Conservation (phyloP, 2,797 vertebrate species). For the Babyrousa celebensis region DNA sequence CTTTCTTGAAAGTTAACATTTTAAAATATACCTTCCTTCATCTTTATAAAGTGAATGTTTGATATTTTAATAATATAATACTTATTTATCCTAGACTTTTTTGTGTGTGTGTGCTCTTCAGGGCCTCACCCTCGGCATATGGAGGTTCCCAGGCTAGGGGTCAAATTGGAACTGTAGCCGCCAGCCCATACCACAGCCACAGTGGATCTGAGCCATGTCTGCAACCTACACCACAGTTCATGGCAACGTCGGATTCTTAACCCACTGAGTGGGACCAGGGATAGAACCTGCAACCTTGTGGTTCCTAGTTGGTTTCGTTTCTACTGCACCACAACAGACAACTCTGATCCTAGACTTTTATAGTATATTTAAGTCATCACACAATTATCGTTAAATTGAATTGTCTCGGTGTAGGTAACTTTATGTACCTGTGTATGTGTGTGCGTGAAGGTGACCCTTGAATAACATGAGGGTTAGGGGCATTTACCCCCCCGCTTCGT, state of each 20-base stretch:
- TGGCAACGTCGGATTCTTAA: too few species aligned
- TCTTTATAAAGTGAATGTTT: conserved; percentile 47
- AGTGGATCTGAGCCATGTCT: too few species aligned
- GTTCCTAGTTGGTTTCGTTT: too few species aligned
- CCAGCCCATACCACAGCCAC: too few species aligned
- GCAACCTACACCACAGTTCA: too few species aligned
- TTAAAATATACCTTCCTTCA: neutral
- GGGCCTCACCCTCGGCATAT: too few species aligned
- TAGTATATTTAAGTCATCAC: conserved; percentile 3
- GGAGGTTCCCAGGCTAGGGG: too few species aligned
- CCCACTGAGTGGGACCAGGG: too few species aligned
- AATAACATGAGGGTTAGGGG: neutral
- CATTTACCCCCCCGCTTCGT: neutral
- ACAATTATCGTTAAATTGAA: neutral
- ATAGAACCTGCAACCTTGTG: too few species aligned
- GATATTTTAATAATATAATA: conserved; percentile 40
- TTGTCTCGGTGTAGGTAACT: neutral
- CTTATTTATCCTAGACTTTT: conserved; percentile 25
- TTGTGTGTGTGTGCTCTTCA: too few species aligned
- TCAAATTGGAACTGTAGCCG: too few species aligned
- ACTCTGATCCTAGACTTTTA: neutral
- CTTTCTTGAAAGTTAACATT: conserved; percentile 46
- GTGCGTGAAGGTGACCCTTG: neutral
- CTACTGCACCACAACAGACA: too few species aligned
- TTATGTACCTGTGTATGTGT: neutral